These are phyloP conservation scores for Eilema griseolum DNA, from an alignment of 2,888 invertebrate genomes.

Conservation along the genomic window DNA sequence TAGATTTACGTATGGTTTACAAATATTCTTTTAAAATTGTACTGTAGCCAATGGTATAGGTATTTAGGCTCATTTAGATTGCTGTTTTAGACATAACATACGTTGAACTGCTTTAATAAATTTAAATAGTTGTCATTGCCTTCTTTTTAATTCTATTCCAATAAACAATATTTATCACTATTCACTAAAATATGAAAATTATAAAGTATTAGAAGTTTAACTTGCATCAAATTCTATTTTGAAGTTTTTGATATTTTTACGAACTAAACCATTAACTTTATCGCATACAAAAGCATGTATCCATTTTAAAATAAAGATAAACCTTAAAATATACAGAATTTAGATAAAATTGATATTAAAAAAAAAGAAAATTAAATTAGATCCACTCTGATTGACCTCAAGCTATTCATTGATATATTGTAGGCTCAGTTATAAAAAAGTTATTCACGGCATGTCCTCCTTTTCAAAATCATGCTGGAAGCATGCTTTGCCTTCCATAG, in stretches of 20 bases:
- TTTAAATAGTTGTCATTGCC: too few relatives aligned
- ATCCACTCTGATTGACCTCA: slow-evolving; percentile 20
- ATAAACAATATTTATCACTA: background rate
- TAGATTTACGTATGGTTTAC: background rate
- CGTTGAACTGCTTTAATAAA: slow-evolving; percentile 5
- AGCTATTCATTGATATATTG: slow-evolving; percentile 32
- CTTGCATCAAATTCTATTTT: background rate
- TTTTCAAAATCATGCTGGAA: slow-evolving; percentile 38
- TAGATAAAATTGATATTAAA: background rate
- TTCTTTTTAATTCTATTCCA: too few relatives aligned
- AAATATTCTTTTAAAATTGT: background rate
- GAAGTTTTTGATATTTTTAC: background rate
- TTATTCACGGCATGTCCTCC: slow-evolving; percentile 39
- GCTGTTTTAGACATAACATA: background rate
- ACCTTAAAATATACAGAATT: background rate
- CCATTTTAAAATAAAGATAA: background rate
- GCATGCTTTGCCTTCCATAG: slow-evolving; percentile 48
- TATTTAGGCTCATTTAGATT: background rate
- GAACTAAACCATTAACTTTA: background rate
- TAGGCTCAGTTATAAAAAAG: slow-evolving; percentile 19
- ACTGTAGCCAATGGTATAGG: background rate
- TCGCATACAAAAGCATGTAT: slow-evolving; percentile 3
- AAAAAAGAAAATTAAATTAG: slow-evolving; percentile 23
- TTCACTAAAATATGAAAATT: too few relatives aligned
- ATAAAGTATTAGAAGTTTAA: background rate